phyloP scores from a whole-genome alignment of 2,113 vertebrate genomes.

The Amphilophus citrinellus region DNA sequence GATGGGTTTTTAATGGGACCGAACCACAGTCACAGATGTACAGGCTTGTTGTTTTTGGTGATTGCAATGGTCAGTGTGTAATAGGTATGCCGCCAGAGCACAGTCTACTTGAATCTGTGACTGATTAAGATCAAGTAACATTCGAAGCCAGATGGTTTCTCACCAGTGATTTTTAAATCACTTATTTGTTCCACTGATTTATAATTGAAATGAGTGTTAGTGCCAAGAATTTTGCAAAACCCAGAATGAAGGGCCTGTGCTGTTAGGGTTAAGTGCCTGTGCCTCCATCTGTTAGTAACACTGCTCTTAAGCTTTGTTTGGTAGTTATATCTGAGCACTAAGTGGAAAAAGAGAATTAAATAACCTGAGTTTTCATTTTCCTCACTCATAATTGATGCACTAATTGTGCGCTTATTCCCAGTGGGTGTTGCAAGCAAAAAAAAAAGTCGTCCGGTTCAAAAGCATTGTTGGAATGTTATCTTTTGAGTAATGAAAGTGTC shows the following conservation, averaged over 20 bases:
- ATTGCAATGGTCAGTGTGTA: conserved; percentile 53
- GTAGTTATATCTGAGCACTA: conserved; percentile 19
- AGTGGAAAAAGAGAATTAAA: conserved; percentile 46
- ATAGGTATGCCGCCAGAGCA: conserved; percentile 31
- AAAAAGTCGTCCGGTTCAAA: conserved; percentile 26
- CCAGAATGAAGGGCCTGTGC: conserved; percentile 19
- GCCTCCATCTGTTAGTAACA: conserved; percentile 39
- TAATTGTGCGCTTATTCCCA: conserved; percentile 37
- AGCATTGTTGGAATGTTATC: conserved; percentile 52
- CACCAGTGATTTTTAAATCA: conserved; percentile 49
- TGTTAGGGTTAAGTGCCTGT: conserved; percentile 28
- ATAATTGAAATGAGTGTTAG: conserved; percentile 41
- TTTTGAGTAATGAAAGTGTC: conserved; percentile 54
- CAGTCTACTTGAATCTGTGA: conserved; percentile 44
- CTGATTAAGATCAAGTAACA: conserved; percentile 54
- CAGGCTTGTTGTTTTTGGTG: conserved; percentile 66
- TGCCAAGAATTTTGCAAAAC: conserved; percentile 2
- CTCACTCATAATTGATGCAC: conserved; percentile 40
- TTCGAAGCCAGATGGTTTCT: conserved; percentile 39
- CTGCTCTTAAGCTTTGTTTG: conserved; percentile 32
- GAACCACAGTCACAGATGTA: conserved; percentile 65
- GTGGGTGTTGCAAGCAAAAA: conserved; percentile 9
- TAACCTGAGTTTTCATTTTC: conserved; percentile 42
- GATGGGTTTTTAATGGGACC: conserved; percentile 75
- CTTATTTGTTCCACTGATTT: conserved; percentile 46